These are phyloP conservation scores for Heteropelma amictum DNA, from an alignment of 2,888 invertebrate genomes.

Conservation along the genomic window DNA sequence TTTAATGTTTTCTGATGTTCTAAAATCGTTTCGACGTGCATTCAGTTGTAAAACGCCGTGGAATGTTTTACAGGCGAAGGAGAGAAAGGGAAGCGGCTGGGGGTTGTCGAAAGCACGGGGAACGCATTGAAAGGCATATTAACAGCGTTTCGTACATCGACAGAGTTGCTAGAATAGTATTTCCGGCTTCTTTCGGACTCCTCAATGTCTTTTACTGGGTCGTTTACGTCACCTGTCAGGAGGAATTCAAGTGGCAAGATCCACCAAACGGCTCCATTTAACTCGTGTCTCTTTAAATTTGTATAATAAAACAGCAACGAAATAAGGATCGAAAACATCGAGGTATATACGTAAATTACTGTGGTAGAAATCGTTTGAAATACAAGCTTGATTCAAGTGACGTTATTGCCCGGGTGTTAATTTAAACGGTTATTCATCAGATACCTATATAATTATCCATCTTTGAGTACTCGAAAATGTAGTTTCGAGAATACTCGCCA, in stretches of 20 bases:
- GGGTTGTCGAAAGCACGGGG: conserved; percentile 71
- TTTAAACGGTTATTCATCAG: neutral
- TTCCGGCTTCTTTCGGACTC: conserved; percentile 91
- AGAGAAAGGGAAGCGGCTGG: conserved; percentile 85
- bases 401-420: neutral
- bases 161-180: conserved; percentile 87
- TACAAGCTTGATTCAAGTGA: neutral
- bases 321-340: neutral
- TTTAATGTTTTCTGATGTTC: too few species aligned
- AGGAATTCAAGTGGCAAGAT: conserved; percentile 87
- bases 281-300: neutral
- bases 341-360: neutral
- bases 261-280: conserved; percentile 79
- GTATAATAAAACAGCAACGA: conserved; percentile 1
- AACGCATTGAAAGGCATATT: conserved; percentile 82
- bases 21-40: too few species aligned
- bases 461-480: neutral
- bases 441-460: neutral
- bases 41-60: too few species aligned
- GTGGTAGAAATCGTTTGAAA: neutral
- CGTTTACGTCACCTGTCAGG: conserved; percentile 88
- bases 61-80: too few species aligned
- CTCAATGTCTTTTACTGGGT: conserved; percentile 95
- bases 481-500: neutral
- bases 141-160: conserved; percentile 94